A percentile compares a stretch with the other conserved stretches of the same genome.
Conservation (phyloP, 2,888 invertebrate genomes). For the Punctoribates punctum region DNA sequence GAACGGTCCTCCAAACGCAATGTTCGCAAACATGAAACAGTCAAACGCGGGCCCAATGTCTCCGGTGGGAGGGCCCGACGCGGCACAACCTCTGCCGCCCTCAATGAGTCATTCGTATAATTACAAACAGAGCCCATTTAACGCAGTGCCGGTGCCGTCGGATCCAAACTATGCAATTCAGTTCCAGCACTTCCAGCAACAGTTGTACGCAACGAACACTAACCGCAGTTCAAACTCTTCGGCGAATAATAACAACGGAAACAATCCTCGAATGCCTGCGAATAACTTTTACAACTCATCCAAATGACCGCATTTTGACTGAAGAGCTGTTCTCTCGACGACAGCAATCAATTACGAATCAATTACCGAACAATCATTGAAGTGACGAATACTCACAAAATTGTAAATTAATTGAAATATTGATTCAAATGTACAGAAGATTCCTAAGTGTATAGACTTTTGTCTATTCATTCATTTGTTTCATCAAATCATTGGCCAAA, state of each 20-base stretch:
- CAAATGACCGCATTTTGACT: background rate
- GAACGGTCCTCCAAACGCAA: conserved; percentile 58
- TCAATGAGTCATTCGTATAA: conserved; percentile 54
- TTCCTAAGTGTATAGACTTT: conserved; percentile 16
- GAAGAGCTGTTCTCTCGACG: background rate
- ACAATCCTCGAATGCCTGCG: conserved; percentile 40
- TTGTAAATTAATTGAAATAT: background rate
- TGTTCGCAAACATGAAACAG: conserved; percentile 67
- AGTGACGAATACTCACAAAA: conserved; percentile 5
- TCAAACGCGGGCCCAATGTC: conserved; percentile 43
- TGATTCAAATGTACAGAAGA: conserved; percentile 10
- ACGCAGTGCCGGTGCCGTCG: conserved; percentile 69
- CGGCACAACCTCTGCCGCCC: conserved; percentile 48
- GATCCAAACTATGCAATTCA: conserved; percentile 92
- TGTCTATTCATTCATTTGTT: background rate
- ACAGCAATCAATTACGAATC: background rate
- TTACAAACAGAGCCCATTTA: conserved; percentile 71
- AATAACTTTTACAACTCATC: conserved; percentile 20
- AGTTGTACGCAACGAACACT: conserved; percentile 81
- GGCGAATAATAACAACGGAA: background rate
- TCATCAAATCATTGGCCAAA: conserved; percentile 7
- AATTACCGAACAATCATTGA: background rate
- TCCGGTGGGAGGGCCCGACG: conserved; percentile 47
- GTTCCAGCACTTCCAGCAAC: conserved; percentile 93
- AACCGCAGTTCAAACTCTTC: conserved; percentile 55